Percentiles rank a stretch among this genome's conserved stretches.
These are phyloP conservation scores for Doryteuthis pealeii DNA, from an alignment of 1,140 invertebrate genomes.

Conservation along the genomic window DNA sequence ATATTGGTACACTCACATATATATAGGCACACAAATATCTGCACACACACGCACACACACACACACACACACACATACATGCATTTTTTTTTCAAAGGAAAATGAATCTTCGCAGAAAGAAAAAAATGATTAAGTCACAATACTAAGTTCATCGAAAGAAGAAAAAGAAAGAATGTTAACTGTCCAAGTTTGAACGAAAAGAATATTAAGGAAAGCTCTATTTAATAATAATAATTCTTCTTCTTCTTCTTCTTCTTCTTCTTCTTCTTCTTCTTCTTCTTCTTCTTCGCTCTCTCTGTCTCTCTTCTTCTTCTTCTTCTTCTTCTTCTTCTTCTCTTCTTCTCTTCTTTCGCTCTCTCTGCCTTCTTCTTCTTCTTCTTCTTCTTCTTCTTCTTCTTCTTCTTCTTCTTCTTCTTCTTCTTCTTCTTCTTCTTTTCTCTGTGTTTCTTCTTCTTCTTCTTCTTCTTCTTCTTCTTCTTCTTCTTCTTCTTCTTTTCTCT, in stretches of 20 bases:
- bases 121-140: too few species aligned
- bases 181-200: too few species aligned
- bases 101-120: too few species aligned
- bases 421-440: neutral
- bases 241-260: neutral
- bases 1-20: too few species aligned
- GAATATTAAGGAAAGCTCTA: too few species aligned
- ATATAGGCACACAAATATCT: too few species aligned
- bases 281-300: neutral
- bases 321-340: neutral
- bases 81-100: too few species aligned
- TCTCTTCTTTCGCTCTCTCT: neutral
- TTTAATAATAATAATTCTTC: too few species aligned
- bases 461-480: neutral
- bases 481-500: neutral
- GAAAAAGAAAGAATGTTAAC: too few species aligned
- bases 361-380: neutral
- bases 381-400: neutral
- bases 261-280: neutral
- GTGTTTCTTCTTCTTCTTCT: neutral
- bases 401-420: neutral
- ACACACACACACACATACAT: too few species aligned
- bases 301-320: neutral
- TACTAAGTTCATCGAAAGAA: too few species aligned
- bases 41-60: too few species aligned